phyloP scores from a whole-genome alignment of 2,888 invertebrate genomes.

The Fragum fragum region DNA sequence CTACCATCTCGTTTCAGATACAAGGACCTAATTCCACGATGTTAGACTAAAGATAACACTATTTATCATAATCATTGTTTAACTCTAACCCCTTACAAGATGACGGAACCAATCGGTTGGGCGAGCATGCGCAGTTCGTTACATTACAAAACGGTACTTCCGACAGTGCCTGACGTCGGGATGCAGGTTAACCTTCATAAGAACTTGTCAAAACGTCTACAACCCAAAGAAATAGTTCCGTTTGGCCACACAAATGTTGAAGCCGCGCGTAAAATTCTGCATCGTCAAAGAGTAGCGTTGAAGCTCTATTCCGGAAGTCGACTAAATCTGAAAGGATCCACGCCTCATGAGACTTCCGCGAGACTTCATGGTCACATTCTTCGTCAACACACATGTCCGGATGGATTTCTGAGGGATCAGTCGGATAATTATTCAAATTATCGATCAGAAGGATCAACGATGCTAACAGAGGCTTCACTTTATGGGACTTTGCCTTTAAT shows the following conservation, averaged over 20 bases:
- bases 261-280: slow-evolving; percentile 68
- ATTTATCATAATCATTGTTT: too few species aligned
- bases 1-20: too few species aligned
- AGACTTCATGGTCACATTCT: slow-evolving; percentile 61
- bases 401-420: slow-evolving; percentile 51
- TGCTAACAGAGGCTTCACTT: slow-evolving; percentile 62
- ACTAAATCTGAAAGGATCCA: slow-evolving; percentile 61
- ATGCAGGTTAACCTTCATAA: slow-evolving; percentile 69
- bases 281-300: slow-evolving; percentile 64
- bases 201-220: slow-evolving; percentile 65
- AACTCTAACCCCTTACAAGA: too few species aligned
- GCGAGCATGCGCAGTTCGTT: slow-evolving; percentile 65
- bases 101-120: slow-evolving; percentile 73
- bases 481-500: slow-evolving; percentile 47
- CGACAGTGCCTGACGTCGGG: slow-evolving; percentile 62
- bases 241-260: slow-evolving; percentile 65
- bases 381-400: slow-evolving; percentile 56
- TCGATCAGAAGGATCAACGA: slow-evolving; percentile 58
- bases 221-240: slow-evolving; percentile 64
- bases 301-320: slow-evolving; percentile 64
- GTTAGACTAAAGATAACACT: too few species aligned
- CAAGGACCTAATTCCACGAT: too few species aligned
- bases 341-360: slow-evolving; percentile 58
- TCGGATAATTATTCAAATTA: slow-evolving; percentile 51
- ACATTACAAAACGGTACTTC: slow-evolving; percentile 70